A percentile compares a stretch with the other conserved stretches of the same genome.
Conservation (phyloP, 1,140 invertebrate species). For the Yoshiicerus persimilis region DNA sequence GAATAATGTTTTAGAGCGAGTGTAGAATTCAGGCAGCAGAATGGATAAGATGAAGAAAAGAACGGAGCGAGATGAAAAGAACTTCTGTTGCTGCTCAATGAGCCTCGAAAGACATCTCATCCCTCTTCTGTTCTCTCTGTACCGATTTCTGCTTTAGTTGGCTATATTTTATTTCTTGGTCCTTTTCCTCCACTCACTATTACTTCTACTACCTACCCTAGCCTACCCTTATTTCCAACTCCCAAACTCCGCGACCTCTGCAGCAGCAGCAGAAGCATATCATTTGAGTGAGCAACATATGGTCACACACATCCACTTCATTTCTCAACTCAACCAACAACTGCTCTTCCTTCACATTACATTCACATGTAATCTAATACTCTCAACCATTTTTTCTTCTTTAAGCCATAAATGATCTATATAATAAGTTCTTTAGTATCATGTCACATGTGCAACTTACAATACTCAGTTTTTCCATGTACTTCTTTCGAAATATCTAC, state of each 20-base stretch:
- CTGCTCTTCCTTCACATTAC: not conserved
- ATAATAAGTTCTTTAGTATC: not conserved
- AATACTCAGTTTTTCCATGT: no score
- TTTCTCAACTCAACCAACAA: not conserved
- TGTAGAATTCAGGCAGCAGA: no score
- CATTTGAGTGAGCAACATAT: not conserved
- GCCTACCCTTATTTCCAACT: not conserved
- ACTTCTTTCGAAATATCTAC: no score
- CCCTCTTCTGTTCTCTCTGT: not conserved
- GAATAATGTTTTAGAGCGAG: no score
- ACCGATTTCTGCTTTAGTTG: not conserved
- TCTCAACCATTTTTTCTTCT: not conserved
- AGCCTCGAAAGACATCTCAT: slow-evolving; percentile 9
- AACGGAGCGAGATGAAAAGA: not conserved
- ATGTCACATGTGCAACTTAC: no score
- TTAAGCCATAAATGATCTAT: not conserved
- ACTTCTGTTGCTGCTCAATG: not conserved
- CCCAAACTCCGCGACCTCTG: not conserved
- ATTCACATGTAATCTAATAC: not conserved
- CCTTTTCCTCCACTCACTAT: no score
- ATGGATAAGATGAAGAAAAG: not conserved
- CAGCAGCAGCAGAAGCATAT: not conserved
- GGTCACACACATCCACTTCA: not conserved
- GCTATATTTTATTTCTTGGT: not conserved
- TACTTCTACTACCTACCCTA: not conserved